Percentiles rank a stretch among this genome's conserved stretches.
phyloP scores from a whole-genome alignment of 2,888 invertebrate species.

The Hirtodrosophila confusa region DNA sequence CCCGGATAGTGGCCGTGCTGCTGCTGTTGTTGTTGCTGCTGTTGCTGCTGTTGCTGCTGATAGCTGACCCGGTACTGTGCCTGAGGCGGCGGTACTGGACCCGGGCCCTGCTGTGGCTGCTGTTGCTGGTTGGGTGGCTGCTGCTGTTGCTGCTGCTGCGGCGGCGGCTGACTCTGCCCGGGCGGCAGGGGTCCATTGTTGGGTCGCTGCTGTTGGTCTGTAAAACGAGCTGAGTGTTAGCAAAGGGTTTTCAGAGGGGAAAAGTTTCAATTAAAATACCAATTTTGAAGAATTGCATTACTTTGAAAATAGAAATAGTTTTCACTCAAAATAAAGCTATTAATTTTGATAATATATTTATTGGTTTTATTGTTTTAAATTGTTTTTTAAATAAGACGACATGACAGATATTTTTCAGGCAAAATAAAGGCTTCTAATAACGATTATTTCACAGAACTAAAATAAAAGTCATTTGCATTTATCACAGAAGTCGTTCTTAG shows the following conservation, averaged over 20 bases:
- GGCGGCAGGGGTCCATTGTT: slow-evolving; percentile 82
- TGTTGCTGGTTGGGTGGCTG: slow-evolving; percentile 71
- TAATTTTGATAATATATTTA: too few relatives aligned
- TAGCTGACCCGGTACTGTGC: slow-evolving; percentile 86
- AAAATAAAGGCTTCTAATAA: too few relatives aligned
- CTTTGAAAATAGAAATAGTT: too few relatives aligned
- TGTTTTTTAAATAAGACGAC: too few relatives aligned
- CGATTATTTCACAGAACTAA: too few relatives aligned
- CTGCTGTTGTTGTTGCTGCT: slow-evolving; percentile 84
- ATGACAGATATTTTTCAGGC: too few relatives aligned
- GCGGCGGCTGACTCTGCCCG: slow-evolving; percentile 64
- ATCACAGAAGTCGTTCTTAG: too few relatives aligned
- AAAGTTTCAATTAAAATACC: too few relatives aligned
- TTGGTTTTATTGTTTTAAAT: too few relatives aligned
- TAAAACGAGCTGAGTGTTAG: not conserved
- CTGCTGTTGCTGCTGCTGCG: slow-evolving; percentile 60
- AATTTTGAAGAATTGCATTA: too few relatives aligned
- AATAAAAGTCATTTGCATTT: too few relatives aligned
- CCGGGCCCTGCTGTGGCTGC: slow-evolving; percentile 86
- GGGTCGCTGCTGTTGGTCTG: slow-evolving; percentile 85
- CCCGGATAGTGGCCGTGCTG: slow-evolving; percentile 85
- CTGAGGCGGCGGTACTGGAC: slow-evolving; percentile 85
- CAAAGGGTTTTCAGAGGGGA: not conserved
- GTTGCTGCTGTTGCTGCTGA: slow-evolving; percentile 84
- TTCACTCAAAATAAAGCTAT: too few relatives aligned